phyloP scores from a whole-genome alignment of 2,797 vertebrate species.

The Erpetoichthys calabaricus region DNA sequence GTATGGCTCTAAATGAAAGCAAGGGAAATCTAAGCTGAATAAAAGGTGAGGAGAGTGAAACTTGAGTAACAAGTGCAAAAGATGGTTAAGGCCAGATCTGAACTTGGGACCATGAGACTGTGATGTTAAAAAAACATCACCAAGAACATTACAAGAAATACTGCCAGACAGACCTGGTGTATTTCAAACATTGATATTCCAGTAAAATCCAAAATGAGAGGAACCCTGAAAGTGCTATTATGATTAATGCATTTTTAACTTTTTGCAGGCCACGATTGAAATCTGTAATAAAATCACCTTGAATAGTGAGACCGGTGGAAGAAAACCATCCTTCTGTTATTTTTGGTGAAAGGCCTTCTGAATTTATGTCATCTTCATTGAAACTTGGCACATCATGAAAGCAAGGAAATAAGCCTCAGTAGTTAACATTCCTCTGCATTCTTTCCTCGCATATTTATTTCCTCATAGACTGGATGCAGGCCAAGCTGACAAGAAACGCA shows the following conservation, averaged over 20 bases:
- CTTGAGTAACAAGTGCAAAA: too few species aligned
- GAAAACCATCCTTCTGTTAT: constrained; percentile 44
- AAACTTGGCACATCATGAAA: constrained; percentile 51
- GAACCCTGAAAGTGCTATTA: too few species aligned
- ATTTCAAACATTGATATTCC: too few species aligned
- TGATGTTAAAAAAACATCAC: too few species aligned
- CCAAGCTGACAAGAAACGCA: constrained; percentile 20
- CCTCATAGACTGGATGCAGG: constrained; percentile 32
- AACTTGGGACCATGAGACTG: too few species aligned
- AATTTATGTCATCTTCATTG: constrained; percentile 50
- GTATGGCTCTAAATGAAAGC: too few species aligned
- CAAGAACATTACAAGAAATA: too few species aligned
- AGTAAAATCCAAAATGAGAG: too few species aligned
- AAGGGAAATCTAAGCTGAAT: too few species aligned
- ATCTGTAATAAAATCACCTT: constrained; percentile 52
- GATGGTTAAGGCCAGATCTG: too few species aligned
- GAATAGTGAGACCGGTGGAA: constrained; percentile 44
- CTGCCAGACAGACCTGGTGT: too few species aligned
- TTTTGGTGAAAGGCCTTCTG: constrained; percentile 46
- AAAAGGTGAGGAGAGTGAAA: too few species aligned
- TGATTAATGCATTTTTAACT: constrained; percentile 18
- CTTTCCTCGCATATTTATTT: constrained; percentile 59
- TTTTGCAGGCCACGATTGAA: constrained; percentile 52
- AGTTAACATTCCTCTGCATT: constrained; percentile 54
- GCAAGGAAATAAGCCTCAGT: constrained; percentile 32